Evolutionary conservation across 1,140 invertebrate species (phyloP), one percentile per base, ranked within the genome.

Genomic region (Drosophila asahinai): DNA sequence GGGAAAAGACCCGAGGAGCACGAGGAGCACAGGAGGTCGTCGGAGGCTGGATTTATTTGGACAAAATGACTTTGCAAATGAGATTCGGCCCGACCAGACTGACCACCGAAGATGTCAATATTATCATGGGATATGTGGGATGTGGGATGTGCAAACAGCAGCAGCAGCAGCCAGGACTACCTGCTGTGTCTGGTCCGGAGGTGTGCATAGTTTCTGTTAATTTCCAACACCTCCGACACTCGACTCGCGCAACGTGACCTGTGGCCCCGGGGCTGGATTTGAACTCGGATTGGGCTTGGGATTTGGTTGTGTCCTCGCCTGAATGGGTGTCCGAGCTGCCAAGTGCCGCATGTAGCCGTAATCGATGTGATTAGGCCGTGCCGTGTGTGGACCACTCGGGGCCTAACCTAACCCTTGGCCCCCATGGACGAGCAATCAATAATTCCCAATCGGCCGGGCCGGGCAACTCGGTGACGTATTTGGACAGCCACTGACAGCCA

Each of bases 21-120:
- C 47, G 47, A 45, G 47, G 30, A 62, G 57, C 68, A 54, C 19
- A 43, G 47, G 27, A 22, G 38, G 27, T 36, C 33, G 4, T 55
- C 63, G 81, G 80, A 82, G 86, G 87, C 83, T 90, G 89, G 81
- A 91, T 92, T 92, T 92, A 92, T 92, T 92, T 92, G 71, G 81
- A 82, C 83, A 92, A 92, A 92, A 92, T 92, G 90, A 92, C 90
- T 92, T 92, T 81, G 83, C 90, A 92, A 92, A 92, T 92, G 81
- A 92, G 91, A 92, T 92, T 91, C 86, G 55, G 52, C 52, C 49
- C 17, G 38, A 57, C 19, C 52, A 51, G 54, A 48, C 63, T 54
- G 63, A 64, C 45, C 62, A 77, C 77, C 82, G 71, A 86, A 76
- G 73, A 48, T 83, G 84, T 90, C 81, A 91, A 91, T 91, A 90